These are phyloP conservation scores for Pterocles gutturalis DNA, from an alignment of 2,113 vertebrate species.

Conservation along the genomic window DNA sequence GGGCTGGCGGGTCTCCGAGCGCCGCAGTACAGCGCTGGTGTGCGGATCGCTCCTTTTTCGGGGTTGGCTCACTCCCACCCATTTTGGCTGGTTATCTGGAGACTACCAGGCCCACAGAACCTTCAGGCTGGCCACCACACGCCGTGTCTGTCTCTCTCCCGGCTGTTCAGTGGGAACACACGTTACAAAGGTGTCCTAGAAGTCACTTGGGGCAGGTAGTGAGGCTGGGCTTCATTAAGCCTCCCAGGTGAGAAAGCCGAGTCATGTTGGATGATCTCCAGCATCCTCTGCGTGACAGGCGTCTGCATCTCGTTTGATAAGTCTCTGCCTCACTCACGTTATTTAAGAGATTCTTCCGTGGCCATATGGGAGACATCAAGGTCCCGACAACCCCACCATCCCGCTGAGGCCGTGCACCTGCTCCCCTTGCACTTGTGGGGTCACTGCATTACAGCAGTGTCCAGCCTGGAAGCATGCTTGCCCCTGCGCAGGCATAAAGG, in stretches of 20 bases:
- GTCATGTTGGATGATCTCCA: not conserved
- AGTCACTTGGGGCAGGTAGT: not conserved
- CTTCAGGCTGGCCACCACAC: not conserved
- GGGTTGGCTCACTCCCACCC: rapidly evolving
- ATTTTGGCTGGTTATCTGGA: rapidly evolving
- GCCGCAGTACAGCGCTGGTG: rapidly evolving
- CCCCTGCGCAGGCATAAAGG: not conserved
- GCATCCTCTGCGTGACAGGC: not conserved
- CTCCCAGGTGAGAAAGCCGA: not conserved
- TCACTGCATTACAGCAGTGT: not conserved
- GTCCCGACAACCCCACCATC: too few species aligned
- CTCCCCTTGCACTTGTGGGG: not conserved
- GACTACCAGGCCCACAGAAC: not conserved
- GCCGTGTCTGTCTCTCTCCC: not conserved
- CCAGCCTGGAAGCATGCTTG: not conserved
- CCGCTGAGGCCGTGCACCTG: rapidly evolving
- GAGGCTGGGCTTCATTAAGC: not conserved
- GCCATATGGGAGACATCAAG: not conserved
- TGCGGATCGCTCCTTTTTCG: rapidly evolving
- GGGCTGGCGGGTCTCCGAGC: not conserved
- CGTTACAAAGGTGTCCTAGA: not conserved
- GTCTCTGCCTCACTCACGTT: not conserved
- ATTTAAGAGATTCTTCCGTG: not conserved
- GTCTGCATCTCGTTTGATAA: not conserved
- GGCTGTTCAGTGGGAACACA: rapidly evolving